Evolutionary conservation across 2,888 invertebrate species (phyloP), one percentile per base, ranked within the genome.

Genomic region (Gnatocerus cornutus): DNA sequence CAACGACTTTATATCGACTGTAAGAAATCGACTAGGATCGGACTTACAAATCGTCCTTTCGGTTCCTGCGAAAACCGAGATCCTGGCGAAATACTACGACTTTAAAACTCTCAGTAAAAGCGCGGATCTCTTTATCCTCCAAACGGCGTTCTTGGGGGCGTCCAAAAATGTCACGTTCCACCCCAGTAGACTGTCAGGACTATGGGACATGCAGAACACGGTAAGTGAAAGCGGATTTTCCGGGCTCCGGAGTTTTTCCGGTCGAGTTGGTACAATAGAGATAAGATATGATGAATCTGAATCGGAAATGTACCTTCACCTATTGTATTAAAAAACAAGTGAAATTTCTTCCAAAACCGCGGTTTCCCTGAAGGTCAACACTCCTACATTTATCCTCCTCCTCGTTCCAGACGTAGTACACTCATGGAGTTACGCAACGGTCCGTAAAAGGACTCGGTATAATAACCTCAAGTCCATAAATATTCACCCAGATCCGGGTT

Each of bases 161-260:
- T 89, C 90, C 75, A 87, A 88, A 78, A 90, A 90, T 78, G 90
- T 90, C 84, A 91, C 93, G 1, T 93, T 90, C 81, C 93, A 93
- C 80, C 92, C 92, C 0, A 92, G 92, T 77, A 85, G 93, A 65
- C 83, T 93, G 74, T 92, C 92, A 80, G 93, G 93, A 0, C 82
- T 92, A 52, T 92, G 92, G 87, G 93, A 93, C 77, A 91, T 92
- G 87, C 89, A 91, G 82, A 93, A 93, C 77, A 91, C 92, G 79
- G 91, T 91, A 82, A 88, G 58, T 41, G 45, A 58, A 43, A 53
- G 48, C 27, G 10, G 9, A 39, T 39, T 50, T 62, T 62, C 62
- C 62, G 62, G 50, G 21, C 4, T 7, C 1, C 7, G 12, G 53
- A 2, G 16, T 30, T 59, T 46, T 61, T 33, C 61, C 30, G 61